Conservation (phyloP, 2,888 invertebrate species). For the Linnaemya vulpina region DNA sequence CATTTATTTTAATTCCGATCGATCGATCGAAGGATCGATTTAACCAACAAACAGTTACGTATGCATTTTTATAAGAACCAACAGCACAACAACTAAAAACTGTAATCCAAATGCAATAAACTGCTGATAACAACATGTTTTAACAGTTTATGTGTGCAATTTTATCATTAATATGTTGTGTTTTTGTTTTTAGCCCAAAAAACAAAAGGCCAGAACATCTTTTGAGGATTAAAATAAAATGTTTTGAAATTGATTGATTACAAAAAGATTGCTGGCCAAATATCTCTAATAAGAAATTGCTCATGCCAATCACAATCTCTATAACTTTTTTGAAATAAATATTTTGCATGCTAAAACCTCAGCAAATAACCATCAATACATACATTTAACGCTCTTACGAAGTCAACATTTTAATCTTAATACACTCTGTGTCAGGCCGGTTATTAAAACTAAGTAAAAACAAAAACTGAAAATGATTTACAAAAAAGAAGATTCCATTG, state of each 20-base stretch:
- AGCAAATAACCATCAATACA: conserved; percentile 23
- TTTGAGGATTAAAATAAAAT: conserved; percentile 2
- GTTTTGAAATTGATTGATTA: conserved; percentile 23
- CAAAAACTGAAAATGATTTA: conserved; percentile 64
- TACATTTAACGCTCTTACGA: conserved; percentile 38
- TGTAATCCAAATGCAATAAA: conserved; percentile 71
- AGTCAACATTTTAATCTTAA: conserved; percentile 48
- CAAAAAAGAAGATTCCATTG: conserved; percentile 32
- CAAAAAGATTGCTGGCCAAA: conserved; percentile 24
- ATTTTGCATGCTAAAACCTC: neutral
- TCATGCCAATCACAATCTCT: neutral
- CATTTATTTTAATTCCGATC: conserved; percentile 66
- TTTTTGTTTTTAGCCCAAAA: neutral
- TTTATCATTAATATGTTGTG: conserved; percentile 67
- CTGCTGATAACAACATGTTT: conserved; percentile 71
- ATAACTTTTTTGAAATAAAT: neutral
- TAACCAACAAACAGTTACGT: conserved; percentile 46
- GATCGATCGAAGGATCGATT: conserved; percentile 28
- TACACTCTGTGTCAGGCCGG: neutral
- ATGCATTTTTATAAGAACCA: conserved; percentile 27
- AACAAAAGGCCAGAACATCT: neutral
- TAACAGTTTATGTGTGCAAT: conserved; percentile 59
- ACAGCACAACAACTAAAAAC: conserved; percentile 38
- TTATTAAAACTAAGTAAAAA: conserved; percentile 43
- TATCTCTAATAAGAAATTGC: neutral